Evolutionary conservation across 1,140 invertebrate genomes (phyloP), one percentile per base, ranked within the genome.

Genomic region (Trichomalopsis sarcophagae): DNA sequence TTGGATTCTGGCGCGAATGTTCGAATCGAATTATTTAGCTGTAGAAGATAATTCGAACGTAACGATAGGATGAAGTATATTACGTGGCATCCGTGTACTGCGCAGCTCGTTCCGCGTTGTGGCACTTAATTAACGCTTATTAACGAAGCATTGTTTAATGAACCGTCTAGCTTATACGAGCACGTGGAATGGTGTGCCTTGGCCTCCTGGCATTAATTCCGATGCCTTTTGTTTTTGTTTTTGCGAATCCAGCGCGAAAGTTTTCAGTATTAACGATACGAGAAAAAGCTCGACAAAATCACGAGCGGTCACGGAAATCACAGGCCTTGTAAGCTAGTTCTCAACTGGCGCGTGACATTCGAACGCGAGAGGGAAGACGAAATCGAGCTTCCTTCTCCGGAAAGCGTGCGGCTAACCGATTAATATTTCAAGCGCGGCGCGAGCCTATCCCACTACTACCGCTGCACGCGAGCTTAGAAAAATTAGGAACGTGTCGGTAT

Each of bases 61-160:
- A 27, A 44, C 40, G 40, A 44, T n/a, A n/a, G 40, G 55, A 55
- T 17, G 13, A 5, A 62, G 17, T 7, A 6, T 17, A 6, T 17
- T 21, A 62, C 21, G 1, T 4, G 0, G 17, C 3, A 5, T 62
- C 17, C 7, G 13, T 55, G n/a, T 62, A 62, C 47, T 62, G 55
- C 55, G 55, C 5, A 62, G 17, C 55, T 62, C 68, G 68, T 71
- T 71, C 23, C 27, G 27, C 30, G 66, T 68, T 27, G 6, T 27
- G 68, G 68, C 68, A 13, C 68, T 30, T 71, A 71, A 71, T 71
- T 71, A 71, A 71, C 68, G 13, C 68, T 71, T 71, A 14, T 71
- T 71, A 30, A 71, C 68, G 68, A 71, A 33, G 68, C 68, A 71
- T 71, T 71, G 68, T 71, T 71, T 71, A 71, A 71, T 71, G 68